Evolutionary conservation across 1,140 invertebrate genomes (phyloP).

Genomic region (Anastatus disparis): DNA sequence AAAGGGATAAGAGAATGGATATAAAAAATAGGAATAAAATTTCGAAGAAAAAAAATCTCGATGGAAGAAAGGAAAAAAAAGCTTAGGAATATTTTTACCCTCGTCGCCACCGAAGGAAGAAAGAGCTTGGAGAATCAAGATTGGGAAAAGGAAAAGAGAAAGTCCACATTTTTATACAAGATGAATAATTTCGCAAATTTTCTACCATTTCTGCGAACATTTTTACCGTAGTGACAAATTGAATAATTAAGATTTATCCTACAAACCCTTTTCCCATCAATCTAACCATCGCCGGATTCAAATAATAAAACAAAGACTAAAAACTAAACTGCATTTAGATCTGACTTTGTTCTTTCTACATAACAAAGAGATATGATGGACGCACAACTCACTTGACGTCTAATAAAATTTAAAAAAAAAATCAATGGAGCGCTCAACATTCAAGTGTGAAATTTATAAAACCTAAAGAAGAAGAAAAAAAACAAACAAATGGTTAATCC

Average conservation of each 20-base stretch:
- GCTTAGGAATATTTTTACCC: slow-evolving; percentile 1
- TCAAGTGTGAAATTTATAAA: slow-evolving; percentile 24
- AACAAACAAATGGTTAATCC: no score
- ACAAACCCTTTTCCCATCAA: background rate
- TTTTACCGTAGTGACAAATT: slow-evolving; percentile 23
- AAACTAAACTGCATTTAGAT: background rate
- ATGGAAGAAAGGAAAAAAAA: background rate
- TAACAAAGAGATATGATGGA: background rate
- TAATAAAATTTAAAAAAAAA: slow-evolving; percentile 1
- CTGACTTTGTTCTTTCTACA: background rate
- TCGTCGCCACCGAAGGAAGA: slow-evolving; percentile 9
- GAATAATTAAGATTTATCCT: background rate
- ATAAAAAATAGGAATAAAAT: background rate
- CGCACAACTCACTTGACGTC: background rate
- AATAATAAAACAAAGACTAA: background rate
- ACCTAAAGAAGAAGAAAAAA: slow-evolving; percentile 13
- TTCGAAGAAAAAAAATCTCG: background rate
- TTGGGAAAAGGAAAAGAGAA: slow-evolving; percentile 14
- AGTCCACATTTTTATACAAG: slow-evolving; percentile 35
- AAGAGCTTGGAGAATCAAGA: slow-evolving; percentile 9
- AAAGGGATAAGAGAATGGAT: no score
- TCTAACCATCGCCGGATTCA: background rate
- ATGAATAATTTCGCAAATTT: slow-evolving; percentile 19
- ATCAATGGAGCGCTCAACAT: slow-evolving; percentile 24
- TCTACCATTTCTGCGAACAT: slow-evolving; percentile 19